These are phyloP conservation scores for Crocodylus rhombifer DNA, from an alignment of 2,797 vertebrate genomes.

Conservation along the genomic window DNA sequence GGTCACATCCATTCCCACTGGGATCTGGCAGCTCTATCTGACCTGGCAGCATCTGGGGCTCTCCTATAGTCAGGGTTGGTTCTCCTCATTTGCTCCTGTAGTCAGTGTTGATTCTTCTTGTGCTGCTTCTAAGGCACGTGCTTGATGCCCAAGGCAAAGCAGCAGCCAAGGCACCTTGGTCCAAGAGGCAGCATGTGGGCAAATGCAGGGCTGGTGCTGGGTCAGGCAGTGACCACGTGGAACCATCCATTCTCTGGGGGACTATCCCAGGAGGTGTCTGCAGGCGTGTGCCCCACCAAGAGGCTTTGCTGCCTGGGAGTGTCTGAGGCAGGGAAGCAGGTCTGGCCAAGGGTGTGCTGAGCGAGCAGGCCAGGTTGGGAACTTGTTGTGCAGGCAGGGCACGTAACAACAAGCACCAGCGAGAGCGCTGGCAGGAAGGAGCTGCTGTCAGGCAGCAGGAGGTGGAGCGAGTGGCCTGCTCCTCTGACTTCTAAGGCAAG, in stretches of 20 bases:
- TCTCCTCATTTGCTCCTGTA: not conserved
- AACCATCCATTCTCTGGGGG: not conserved
- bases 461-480: not conserved
- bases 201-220: not conserved
- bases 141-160: not conserved
- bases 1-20: accelerated
- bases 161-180: not conserved
- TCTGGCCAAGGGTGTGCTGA: conserved; percentile 53
- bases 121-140: not conserved
- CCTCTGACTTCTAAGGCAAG: too few species aligned
- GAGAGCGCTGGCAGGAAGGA: conserved; percentile 40
- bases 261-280: not conserved
- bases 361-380: conserved; percentile 56
- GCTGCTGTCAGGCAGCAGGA: conserved; percentile 41
- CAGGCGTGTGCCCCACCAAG: accelerated
- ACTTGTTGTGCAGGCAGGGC: conserved; percentile 70
- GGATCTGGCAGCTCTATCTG: not conserved
- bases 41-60: not conserved
- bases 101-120: not conserved
- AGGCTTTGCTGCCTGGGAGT: conserved; percentile 58
- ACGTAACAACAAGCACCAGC: conserved; percentile 67
- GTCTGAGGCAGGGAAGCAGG: conserved; percentile 73
- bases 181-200: not conserved
- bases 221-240: accelerated
- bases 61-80: not conserved